phyloP scores from a whole-genome alignment of 2,888 invertebrate genomes.

The Mantis religiosa region DNA sequence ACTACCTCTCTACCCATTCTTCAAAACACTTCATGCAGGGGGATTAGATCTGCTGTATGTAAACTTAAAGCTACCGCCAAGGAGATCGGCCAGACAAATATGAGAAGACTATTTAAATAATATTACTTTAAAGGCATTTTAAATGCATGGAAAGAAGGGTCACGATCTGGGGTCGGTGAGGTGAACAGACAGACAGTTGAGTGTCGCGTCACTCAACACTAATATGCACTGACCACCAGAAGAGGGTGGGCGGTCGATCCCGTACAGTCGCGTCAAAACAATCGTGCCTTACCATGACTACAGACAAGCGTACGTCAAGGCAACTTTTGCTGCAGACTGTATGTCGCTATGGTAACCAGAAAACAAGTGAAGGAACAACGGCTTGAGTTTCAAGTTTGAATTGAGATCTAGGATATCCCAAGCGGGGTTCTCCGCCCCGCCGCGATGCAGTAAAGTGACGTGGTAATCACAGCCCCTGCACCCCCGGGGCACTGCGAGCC shows the following conservation, averaged over 20 bases:
- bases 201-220: not conserved
- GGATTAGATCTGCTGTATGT: too few species aligned
- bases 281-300: too few species aligned
- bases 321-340: not conserved
- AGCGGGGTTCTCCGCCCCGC: not conserved
- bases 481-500: not conserved
- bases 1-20: too few species aligned
- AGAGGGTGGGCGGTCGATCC: not conserved
- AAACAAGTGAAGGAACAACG: not conserved
- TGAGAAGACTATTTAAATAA: not conserved
- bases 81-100: not conserved
- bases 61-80: too few species aligned
- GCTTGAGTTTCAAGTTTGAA: not conserved
- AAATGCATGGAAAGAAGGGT: not conserved
- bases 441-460: not conserved
- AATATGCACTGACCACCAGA: not conserved
- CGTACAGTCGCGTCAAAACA: not conserved
- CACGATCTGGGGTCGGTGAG: not conserved
- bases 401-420: not conserved
- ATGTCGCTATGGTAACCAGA: not conserved
- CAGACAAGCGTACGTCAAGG: too few species aligned
- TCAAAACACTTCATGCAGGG: too few species aligned
- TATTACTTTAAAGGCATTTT: not conserved
- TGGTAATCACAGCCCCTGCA: not conserved
- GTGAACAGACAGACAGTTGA: not conserved